Evolutionary conservation across 2,113 vertebrate genomes (phyloP).

Genomic region (Polypterus bichir): DNA sequence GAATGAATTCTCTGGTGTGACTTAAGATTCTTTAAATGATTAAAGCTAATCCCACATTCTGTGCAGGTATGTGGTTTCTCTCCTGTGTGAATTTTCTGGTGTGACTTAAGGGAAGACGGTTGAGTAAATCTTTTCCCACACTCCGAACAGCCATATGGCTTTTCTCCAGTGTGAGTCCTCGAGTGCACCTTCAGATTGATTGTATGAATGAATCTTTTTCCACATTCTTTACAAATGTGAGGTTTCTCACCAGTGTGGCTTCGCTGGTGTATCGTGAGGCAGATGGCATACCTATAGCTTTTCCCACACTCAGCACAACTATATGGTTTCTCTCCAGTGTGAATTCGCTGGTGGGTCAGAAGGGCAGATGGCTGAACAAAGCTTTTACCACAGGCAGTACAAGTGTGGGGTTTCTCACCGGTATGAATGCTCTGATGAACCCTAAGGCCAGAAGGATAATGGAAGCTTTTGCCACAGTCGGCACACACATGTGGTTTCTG

Average conservation of each 20-base stretch:
- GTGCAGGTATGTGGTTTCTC: too few species aligned
- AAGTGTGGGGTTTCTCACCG: slow-evolving; percentile 10
- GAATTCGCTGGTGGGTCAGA: slow-evolving; percentile 10
- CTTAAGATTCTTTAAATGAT: too few species aligned
- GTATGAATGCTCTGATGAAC: slow-evolving; percentile 30
- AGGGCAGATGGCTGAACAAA: slow-evolving; percentile 16
- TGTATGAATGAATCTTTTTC: too few species aligned
- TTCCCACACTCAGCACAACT: slow-evolving; percentile 14
- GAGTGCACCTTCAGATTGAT: too few species aligned
- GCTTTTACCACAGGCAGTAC: slow-evolving; percentile 9
- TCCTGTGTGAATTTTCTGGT: too few species aligned
- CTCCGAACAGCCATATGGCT: slow-evolving; percentile 9
- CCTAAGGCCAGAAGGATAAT: slow-evolving; percentile 29
- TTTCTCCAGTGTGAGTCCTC: too few species aligned
- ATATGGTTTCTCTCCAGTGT: slow-evolving; percentile 19
- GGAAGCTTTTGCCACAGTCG: slow-evolving; percentile 36
- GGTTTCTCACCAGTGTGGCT: slow-evolving; percentile 18
- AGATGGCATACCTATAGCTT: slow-evolving; percentile 13
- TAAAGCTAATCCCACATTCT: too few species aligned
- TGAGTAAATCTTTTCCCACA: slow-evolving; percentile 29
- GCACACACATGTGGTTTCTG: slow-evolving; percentile 52
- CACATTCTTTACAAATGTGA: slow-evolving; percentile 2
- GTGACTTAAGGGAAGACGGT: too few species aligned
- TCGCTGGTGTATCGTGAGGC: slow-evolving; percentile 16
- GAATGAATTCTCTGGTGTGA: too few species aligned